These are phyloP conservation scores for Intellagama lesueurii DNA, from an alignment of 2,797 vertebrate genomes.

Conservation along the genomic window DNA sequence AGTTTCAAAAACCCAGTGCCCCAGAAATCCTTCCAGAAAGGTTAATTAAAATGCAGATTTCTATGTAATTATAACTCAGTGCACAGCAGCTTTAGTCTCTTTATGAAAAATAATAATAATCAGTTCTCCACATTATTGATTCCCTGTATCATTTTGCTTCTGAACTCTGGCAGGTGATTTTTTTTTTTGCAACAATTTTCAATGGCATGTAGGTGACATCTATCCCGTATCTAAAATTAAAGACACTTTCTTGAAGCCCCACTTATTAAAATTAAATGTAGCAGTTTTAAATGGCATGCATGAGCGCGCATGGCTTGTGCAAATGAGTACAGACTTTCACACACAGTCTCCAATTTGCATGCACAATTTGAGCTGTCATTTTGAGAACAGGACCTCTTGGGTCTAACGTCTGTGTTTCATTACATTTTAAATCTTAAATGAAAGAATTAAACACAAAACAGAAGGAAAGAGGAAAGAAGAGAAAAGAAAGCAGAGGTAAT, in stretches of 20 bases:
- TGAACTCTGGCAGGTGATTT: constrained; percentile 57
- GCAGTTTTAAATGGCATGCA: constrained; percentile 48
- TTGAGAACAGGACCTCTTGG: constrained; percentile 44
- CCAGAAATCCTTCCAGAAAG: constrained; percentile 57
- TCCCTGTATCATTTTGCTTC: constrained; percentile 47
- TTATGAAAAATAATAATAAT: constrained; percentile 36
- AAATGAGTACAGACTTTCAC: constrained; percentile 50
- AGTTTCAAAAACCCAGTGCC: constrained; percentile 49
- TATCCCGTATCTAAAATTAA: constrained; percentile 57
- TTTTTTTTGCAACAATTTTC: constrained; percentile 27
- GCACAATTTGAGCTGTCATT: constrained; percentile 54
- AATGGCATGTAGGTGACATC: constrained; percentile 43
- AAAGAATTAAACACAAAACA: constrained; percentile 49
- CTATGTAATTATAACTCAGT: constrained; percentile 57
- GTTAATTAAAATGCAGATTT: constrained; percentile 61
- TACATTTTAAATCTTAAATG: constrained; percentile 52
- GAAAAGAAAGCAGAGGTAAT: constrained; percentile 21
- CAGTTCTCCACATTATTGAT: constrained; percentile 44
- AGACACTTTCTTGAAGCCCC: constrained; percentile 35
- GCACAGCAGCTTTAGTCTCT: constrained; percentile 47
- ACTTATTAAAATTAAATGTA: constrained; percentile 54
- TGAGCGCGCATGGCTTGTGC: constrained; percentile 46
- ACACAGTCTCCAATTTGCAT: constrained; percentile 52
- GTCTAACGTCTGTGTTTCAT: constrained; percentile 49
- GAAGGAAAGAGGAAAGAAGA: constrained; percentile 1